These are phyloP conservation scores for Tetanocera ferruginea DNA, from an alignment of 2,888 invertebrate genomes.

Conservation along the genomic window DNA sequence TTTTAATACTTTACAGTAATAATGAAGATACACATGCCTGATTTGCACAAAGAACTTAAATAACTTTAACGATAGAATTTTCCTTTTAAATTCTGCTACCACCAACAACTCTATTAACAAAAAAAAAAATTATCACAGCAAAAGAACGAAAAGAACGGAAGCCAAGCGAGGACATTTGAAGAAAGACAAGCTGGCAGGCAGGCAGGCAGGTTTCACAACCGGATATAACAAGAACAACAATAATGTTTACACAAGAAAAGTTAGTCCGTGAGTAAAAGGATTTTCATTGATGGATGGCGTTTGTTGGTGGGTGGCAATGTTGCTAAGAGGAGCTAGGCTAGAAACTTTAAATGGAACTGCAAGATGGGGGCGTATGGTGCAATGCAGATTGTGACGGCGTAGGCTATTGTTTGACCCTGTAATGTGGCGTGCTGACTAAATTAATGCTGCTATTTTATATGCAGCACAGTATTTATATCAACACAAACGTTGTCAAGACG, in stretches of 20 bases:
- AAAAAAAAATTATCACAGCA: not conserved
- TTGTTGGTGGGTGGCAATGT: not conserved
- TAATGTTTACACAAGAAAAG: not conserved
- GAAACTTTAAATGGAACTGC: not conserved
- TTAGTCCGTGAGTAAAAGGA: too few relatives aligned
- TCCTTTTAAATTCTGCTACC: too few relatives aligned
- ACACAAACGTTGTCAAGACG: not conserved
- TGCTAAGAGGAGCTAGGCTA: not conserved
- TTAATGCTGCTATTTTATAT: conserved; percentile 14
- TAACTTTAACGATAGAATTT: too few relatives aligned
- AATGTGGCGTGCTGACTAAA: conserved; percentile 2
- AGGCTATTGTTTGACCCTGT: conserved; percentile 15
- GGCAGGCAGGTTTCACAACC: not conserved
- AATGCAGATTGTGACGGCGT: conserved; percentile 28
- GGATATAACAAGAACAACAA: not conserved
- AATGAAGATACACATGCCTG: too few relatives aligned
- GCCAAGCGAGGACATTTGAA: not conserved
- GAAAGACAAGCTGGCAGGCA: not conserved
- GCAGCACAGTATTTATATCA: not conserved
- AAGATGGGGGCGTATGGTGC: conserved; percentile 10
- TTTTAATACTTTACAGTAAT: too few relatives aligned
- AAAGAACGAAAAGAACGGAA: not conserved
- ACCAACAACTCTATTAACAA: not conserved
- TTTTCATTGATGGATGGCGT: too few relatives aligned
- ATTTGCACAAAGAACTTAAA: too few relatives aligned